phyloP scores from a whole-genome alignment of 2,113 vertebrate species.

The Plecotus auritus region DNA sequence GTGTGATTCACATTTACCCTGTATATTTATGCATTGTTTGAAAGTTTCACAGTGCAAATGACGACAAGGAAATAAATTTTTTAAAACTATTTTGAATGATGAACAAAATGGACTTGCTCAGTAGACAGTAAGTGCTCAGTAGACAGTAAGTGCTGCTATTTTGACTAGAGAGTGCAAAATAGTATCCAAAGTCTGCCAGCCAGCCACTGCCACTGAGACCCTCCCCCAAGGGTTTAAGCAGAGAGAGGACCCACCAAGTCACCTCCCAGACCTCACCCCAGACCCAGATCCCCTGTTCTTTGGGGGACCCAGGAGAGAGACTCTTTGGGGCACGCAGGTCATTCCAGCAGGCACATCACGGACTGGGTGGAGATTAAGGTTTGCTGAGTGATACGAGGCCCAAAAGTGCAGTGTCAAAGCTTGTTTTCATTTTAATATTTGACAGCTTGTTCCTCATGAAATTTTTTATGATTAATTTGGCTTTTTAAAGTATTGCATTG shows the following conservation, averaged over 20 bases:
- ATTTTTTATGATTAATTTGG: neutral
- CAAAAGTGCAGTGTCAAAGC: neutral
- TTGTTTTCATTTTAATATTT: neutral
- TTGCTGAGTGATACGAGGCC: fast-evolving
- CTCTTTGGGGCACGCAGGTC: neutral
- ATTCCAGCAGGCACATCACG: neutral
- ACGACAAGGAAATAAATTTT: neutral
- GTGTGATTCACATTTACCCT: neutral
- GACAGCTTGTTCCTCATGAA: neutral
- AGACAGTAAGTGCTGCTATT: neutral
- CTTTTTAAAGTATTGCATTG: neutral
- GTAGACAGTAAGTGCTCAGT: neutral
- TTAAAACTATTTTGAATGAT: neutral
- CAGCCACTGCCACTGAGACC: neutral
- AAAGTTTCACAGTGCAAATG: neutral
- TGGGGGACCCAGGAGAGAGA: neutral
- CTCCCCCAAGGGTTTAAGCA: neutral
- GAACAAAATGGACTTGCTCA: neutral
- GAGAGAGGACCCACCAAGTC: neutral
- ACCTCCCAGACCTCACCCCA: neutral
- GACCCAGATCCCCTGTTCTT: neutral
- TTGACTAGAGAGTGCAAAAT: neutral
- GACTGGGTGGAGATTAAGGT: neutral
- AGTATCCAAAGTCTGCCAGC: neutral
- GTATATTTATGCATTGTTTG: neutral